Evolutionary conservation across 2,888 invertebrate genomes (phyloP), one percentile per base, ranked within the genome.

Genomic region (Clusia tigrina): DNA sequence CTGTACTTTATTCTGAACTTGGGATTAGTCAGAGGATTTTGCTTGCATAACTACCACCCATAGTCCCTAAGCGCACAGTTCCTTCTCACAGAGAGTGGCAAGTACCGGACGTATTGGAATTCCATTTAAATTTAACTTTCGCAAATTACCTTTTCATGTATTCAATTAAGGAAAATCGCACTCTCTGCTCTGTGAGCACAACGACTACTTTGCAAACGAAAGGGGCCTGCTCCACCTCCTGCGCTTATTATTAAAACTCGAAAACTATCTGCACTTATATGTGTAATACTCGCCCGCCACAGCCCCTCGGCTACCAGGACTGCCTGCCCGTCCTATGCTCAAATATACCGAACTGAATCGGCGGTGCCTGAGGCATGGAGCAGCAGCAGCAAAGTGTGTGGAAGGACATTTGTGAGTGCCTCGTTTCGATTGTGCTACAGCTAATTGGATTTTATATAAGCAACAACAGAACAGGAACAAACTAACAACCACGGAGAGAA

Each of bases 361-460:
- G 32, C 32, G 32, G 32, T 32, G 32, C 32, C 6, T 32, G 6
- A 32, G 12, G 32, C 32, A 32, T 12, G 32, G 6, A 32, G 32
- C 32, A 6, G 32, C 32, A n/a, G n/a, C n/a, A n/a, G n/a, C n/a
- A n/a, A n/a, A n/a, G n/a, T n/a, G 32, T 32, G 12, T 46, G 26
- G 32, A 55, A 55, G 54, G 60, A 60, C 55, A 60, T 55, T 60
- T 60, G n/a, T n/a, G n/a, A 55, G 32, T 32, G 75, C 77, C 77
- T 67, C 76, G 74, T 74, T 67, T 69, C 56, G n/a, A n/a, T n/a
- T n/a, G n/a, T n/a, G n/a, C n/a, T n/a, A n/a, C 66, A 64, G 65
- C 75, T 76, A 76, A 76, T 76, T 76, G 78, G 76, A 78, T 78
- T 76, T 76, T 69, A 72, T 76, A 76, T 76, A 72, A 67, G 65